Percentiles rank a stretch among this genome's conserved stretches.
These are phyloP conservation scores for Aurelia sp. DNA, from an alignment of 30 jellyfish, hydroid and myxozoan species.

Conservation along the genomic window DNA sequence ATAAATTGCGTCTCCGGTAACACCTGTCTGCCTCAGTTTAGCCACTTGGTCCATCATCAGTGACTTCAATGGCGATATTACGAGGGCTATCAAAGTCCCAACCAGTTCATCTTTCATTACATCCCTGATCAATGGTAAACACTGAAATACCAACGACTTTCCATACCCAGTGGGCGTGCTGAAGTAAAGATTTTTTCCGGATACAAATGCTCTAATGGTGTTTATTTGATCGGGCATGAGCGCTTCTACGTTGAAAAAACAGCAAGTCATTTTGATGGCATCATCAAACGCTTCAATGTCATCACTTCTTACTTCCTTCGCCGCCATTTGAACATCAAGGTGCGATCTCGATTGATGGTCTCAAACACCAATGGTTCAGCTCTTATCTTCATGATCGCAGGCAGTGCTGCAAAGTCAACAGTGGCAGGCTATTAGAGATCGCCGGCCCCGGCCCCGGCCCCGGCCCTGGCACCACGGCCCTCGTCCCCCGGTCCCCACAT, in stretches of 20 bases:
- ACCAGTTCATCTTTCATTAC: slow-evolving; percentile 14
- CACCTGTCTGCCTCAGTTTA: slow-evolving; percentile 23
- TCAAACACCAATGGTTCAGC: too few relatives aligned
- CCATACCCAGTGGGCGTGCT: too few relatives aligned
- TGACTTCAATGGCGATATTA: slow-evolving; percentile 43
- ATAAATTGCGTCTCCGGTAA: slow-evolving; percentile 31
- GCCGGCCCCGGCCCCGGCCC: too few relatives aligned
- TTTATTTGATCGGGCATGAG: slow-evolving; percentile 19
- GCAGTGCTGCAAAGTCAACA: too few relatives aligned
- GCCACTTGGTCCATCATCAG: slow-evolving; percentile 47
- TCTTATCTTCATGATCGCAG: too few relatives aligned
- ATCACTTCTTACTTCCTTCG: too few relatives aligned
- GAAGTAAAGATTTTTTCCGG: slow-evolving; percentile 36
- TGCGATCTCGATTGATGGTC: too few relatives aligned
- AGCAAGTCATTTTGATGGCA: background rate
- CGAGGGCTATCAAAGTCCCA: slow-evolving; percentile 24
- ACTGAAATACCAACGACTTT: slow-evolving; percentile 44
- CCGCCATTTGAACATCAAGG: too few relatives aligned
- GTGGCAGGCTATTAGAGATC: too few relatives aligned
- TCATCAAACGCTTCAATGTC: slow-evolving; percentile 3
- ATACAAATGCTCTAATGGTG: slow-evolving; percentile 2
- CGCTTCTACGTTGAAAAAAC: slow-evolving; percentile 5
- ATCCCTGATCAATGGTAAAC: slow-evolving; percentile 38
- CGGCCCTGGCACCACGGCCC: too few relatives aligned
- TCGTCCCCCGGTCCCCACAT: too few relatives aligned